These are phyloP conservation scores for Nudaria mundana DNA, from an alignment of 2,888 invertebrate species.

Conservation along the genomic window DNA sequence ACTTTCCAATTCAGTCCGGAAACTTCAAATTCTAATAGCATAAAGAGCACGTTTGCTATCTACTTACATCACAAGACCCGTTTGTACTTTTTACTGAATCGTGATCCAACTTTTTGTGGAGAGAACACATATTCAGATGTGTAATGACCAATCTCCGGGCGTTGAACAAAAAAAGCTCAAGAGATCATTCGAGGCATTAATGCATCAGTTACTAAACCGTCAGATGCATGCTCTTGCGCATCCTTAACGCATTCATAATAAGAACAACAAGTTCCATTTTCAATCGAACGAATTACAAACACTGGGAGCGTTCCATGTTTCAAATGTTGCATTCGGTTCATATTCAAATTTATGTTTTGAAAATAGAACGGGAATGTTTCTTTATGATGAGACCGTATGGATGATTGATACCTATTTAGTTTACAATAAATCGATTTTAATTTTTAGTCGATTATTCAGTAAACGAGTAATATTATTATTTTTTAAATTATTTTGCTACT, in stretches of 20 bases:
- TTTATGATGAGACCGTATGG: conserved; percentile 38
- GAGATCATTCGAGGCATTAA: conserved; percentile 73
- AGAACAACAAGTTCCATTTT: conserved; percentile 73
- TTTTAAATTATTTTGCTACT: conserved; percentile 26
- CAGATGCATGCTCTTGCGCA: conserved; percentile 75
- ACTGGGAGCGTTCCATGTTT: conserved; percentile 62
- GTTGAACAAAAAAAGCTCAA: conserved; percentile 62
- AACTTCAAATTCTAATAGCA: conserved; percentile 71
- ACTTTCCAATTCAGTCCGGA: conserved; percentile 73
- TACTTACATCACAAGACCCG: conserved; percentile 68
- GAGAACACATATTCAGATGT: conserved; percentile 77
- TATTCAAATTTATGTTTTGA: conserved; percentile 71
- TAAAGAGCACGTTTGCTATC: conserved; percentile 76
- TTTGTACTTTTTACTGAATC: conserved; percentile 71
- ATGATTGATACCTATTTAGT: conserved; percentile 37
- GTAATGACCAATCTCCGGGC: conserved; percentile 79
- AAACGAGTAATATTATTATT: conserved; percentile 22
- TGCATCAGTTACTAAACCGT: conserved; percentile 80
- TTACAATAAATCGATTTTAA: conserved; percentile 23
- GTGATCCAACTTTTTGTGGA: conserved; percentile 72
- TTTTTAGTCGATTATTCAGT: conserved; percentile 15
- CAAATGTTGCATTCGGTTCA: conserved; percentile 57
- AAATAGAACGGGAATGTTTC: conserved; percentile 52
- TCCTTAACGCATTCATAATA: conserved; percentile 77
- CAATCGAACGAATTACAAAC: conserved; percentile 70